Base-by-base conservation (phyloP, 2,888 invertebrate genomes). In the Drosophila hamatofila region DNA sequence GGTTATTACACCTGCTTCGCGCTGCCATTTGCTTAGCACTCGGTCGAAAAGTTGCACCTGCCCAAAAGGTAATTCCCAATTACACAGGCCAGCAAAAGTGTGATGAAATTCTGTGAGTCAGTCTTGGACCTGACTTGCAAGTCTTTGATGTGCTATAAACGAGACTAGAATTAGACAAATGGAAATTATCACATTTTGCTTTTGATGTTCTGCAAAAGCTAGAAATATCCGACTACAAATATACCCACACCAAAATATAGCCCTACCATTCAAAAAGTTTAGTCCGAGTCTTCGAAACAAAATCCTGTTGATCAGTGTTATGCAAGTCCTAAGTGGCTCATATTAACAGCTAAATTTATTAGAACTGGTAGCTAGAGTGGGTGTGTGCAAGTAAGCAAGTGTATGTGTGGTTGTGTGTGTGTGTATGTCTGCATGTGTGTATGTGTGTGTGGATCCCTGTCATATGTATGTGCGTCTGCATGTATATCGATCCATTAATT, bases 1-100 rank as follows among this genome's bases (percentile, higher is more conserved):
- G 65, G 54, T 72, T 57, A 49, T 68, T 73, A 57, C 42, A 80
- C 61, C 44, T 57, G 51, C 21, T 52, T 18, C 42, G 23, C 21
- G 14, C 21, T 30, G 48, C 25, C 37, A 37, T 52, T 54, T 37
- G 62, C n/a, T 49, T 25, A 23, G 44, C 30, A 46, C 46, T 30
- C 18, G 3, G 16, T 23, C 52, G 37, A 52, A 65, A 65, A 68
- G 35, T 37, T 30, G 55, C 55, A 27, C 23, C 44, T 55, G 27
- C 12, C 27, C 33, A 37, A 27, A 23, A 37, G 42, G 9, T 55
- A 23, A 23, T 48, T 48, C 30, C 30, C 68, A 55, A 37, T 25
- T 11, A 52, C 49, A 49, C 49, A 14, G 49, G 14, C 30, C 30
- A 49, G 4, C 49, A 33, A 33, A 18, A 21, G 1, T 33, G 18